phyloP scores from a whole-genome alignment of 2,113 vertebrate genomes.

The Solea senegalensis region DNA sequence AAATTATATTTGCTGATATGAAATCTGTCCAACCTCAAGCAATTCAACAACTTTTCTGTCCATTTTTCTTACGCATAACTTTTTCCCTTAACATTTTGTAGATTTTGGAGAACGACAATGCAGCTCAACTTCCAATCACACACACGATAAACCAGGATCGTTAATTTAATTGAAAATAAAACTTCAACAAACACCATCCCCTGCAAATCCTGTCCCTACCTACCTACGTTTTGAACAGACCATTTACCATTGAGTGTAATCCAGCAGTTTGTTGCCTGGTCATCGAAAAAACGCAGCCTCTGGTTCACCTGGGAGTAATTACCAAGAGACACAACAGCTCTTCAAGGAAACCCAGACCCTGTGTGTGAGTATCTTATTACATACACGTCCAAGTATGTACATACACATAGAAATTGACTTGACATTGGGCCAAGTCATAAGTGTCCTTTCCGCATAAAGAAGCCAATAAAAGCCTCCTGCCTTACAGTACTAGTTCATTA shows the following conservation, averaged over 20 bases:
- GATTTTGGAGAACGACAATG: background rate
- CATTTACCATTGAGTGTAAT: constrained; percentile 4
- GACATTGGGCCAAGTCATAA: constrained; percentile 14
- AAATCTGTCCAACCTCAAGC: background rate
- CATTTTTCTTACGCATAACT: too few species aligned
- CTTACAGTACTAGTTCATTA: constrained; percentile 72
- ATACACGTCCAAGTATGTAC: background rate
- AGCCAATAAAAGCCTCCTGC: constrained; percentile 51
- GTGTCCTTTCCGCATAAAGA: constrained; percentile 37
- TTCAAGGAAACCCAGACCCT: background rate
- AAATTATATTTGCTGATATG: background rate
- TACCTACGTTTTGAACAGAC: background rate
- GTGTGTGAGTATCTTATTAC: background rate
- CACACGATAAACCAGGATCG: background rate
- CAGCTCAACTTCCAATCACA: background rate
- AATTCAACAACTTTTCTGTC: background rate
- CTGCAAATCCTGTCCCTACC: background rate
- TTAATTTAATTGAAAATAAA: background rate
- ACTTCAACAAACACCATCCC: background rate
- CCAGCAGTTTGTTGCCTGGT: background rate
- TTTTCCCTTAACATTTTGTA: background rate
- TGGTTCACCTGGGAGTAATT: background rate
- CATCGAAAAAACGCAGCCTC: background rate
- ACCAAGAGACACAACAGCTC: background rate
- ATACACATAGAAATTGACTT: background rate